Base-by-base conservation (phyloP, 2,113 vertebrate species). In the Anguilla japonica region DNA sequence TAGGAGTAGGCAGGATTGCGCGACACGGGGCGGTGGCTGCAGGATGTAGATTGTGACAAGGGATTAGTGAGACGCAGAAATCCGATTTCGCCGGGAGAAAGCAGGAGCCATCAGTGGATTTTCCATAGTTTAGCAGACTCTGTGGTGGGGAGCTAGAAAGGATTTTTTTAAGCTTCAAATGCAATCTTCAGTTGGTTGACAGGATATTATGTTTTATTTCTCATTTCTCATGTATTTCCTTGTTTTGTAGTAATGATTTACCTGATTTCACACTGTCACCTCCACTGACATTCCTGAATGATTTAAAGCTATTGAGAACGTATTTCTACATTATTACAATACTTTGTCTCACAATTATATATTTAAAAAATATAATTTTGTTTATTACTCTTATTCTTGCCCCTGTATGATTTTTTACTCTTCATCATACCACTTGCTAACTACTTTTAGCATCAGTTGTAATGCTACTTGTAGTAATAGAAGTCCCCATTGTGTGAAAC, bases 61-160 rank as follows among this genome's bases (percentile, higher is more conserved):
- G 96, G 98, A 98, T 99, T 98, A 99, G 95, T 91, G 94, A 94
- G 95, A 95, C 94, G 94, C 94, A 96, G 94, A 97, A 97, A 99
- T 98, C 96, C 94, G 97, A 97, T 98, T 98, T 97, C 95, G 94
- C 94, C 91, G 90, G 93, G 96, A 96, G 95, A 96, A 97, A 95
- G 95, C 97, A 92, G 94, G 95, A 92, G 92, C 95, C 95, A 95
- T 93, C 89, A 93, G 93, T 96, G 96, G 96, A 96, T 96, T 97
- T 97, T 95, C 95, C 94, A 91, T 95, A 94, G 95, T 96, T 96
- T 94, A 96, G 96, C 95, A 97, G 93, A 94, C 95, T 94, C 82
- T 0, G 41, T 46, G 88, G 91, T 2, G 78, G 50, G 60, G 14
- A 46, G 53, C 89, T 91, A 84, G 50, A 92, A 88, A 85, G 93